Percentiles rank a stretch among this genome's conserved stretches.
Evolutionary conservation across 2,113 vertebrate genomes (phyloP).

Genomic region (Phyllostomus hastatus): DNA sequence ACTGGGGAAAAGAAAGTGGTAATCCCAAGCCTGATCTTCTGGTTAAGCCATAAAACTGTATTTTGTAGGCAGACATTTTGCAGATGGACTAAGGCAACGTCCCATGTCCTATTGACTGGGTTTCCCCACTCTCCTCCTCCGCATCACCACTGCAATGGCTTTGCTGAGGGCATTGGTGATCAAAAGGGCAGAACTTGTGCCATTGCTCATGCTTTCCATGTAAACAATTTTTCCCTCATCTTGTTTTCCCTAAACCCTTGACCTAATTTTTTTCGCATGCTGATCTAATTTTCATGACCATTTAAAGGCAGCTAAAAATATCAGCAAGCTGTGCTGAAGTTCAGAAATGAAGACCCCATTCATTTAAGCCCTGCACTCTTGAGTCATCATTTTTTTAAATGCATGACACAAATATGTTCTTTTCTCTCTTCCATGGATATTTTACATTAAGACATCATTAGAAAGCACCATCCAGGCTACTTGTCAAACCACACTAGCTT

Average conservation of each 20-base stretch:
- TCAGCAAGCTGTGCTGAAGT: background rate
- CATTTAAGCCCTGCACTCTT: background rate
- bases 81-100: background rate
- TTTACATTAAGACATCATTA: conserved; percentile 57
- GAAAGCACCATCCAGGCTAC: background rate
- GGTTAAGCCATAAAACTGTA: background rate
- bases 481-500: conserved; percentile 30
- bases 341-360: conserved; percentile 48
- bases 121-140: background rate
- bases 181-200: background rate
- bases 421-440: conserved; percentile 22
- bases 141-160: background rate
- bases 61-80: background rate
- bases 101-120: background rate
- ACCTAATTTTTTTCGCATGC: conserved; percentile 68
- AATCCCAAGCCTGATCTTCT: background rate
- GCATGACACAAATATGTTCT: background rate
- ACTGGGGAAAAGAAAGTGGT: background rate
- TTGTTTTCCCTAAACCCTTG: conserved; percentile 69
- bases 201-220: conserved; percentile 59
- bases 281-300: conserved; percentile 41
- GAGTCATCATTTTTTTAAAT: conserved; percentile 47
- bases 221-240: conserved; percentile 60
- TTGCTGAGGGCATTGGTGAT: background rate
- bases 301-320: conserved; percentile 59